Conservation (phyloP, 1,140 invertebrate genomes). For the Homarus americanus region DNA sequence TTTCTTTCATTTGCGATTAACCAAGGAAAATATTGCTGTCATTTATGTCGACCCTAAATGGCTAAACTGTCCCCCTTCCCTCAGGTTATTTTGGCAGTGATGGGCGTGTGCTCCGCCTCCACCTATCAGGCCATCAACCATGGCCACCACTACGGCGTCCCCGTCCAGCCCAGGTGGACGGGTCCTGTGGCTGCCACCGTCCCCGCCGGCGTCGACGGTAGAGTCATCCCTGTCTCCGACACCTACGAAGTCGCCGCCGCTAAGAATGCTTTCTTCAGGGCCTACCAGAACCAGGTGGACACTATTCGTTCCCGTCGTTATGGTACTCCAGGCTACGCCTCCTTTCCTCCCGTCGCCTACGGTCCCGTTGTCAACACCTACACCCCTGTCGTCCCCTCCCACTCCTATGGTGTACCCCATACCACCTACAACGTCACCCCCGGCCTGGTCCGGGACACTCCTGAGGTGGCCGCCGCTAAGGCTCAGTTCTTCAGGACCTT, state of each 20-base stretch:
- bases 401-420: too few relatives aligned
- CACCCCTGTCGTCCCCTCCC: neutral
- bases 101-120: constrained; percentile 14
- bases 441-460: constrained; percentile 42
- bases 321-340: constrained; percentile 11
- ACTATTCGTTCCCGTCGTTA: too few relatives aligned
- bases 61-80: too few relatives aligned
- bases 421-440: neutral
- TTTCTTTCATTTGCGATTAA: too few relatives aligned
- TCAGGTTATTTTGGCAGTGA: constrained; percentile 62
- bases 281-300: constrained; percentile 24
- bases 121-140: too few relatives aligned
- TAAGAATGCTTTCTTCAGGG: constrained; percentile 1
- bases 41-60: too few relatives aligned
- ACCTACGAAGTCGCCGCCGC: constrained; percentile 39
- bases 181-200: constrained; percentile 48
- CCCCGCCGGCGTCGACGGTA: constrained; percentile 48
- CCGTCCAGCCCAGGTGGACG: constrained; percentile 29
- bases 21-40: too few relatives aligned
- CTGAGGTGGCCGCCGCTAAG: constrained; percentile 41
- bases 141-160: too few relatives aligned
- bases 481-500: constrained; percentile 38
- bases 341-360: neutral
- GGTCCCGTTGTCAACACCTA: neutral
- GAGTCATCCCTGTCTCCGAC: constrained; percentile 45